Conservation (phyloP, 1,140 invertebrate species). For the Ylistrum balloti region DNA sequence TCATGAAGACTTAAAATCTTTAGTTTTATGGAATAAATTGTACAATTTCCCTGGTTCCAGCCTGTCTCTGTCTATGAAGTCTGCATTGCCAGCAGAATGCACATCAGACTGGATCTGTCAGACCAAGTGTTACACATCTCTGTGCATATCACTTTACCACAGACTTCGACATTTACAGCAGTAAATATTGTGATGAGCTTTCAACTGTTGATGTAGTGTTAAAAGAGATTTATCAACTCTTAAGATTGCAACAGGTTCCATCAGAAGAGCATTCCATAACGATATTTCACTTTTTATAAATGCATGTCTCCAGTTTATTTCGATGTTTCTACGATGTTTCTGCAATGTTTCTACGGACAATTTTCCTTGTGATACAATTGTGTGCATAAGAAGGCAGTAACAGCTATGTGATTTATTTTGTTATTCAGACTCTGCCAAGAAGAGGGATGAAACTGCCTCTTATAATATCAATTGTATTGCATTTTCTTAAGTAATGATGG, state of each 20-base stretch:
- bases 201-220: slow-evolving; percentile 3
- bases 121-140: neutral
- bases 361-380: too few relatives aligned
- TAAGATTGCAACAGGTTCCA: neutral
- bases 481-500: too few relatives aligned
- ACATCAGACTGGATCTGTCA: neutral
- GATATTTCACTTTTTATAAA: too few relatives aligned
- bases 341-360: too few relatives aligned
- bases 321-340: too few relatives aligned
- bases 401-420: neutral
- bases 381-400: neutral
- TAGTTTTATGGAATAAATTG: neutral
- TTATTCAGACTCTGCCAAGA: neutral
- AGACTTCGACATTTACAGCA: neutral
- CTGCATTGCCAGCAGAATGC: neutral
- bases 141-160: neutral
- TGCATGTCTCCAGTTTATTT: too few relatives aligned
- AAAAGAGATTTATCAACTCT: neutral
- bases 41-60: slow-evolving; percentile 15
- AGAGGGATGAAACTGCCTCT: neutral
- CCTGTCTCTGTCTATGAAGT: neutral
- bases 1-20: neutral
- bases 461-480: too few relatives aligned
- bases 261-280: neutral
- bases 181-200: slow-evolving; percentile 21